Percentiles rank a stretch among this genome's conserved stretches.
These are phyloP conservation scores for Bolborhynchus lineola DNA, from an alignment of 2,113 vertebrate species.

Conservation along the genomic window DNA sequence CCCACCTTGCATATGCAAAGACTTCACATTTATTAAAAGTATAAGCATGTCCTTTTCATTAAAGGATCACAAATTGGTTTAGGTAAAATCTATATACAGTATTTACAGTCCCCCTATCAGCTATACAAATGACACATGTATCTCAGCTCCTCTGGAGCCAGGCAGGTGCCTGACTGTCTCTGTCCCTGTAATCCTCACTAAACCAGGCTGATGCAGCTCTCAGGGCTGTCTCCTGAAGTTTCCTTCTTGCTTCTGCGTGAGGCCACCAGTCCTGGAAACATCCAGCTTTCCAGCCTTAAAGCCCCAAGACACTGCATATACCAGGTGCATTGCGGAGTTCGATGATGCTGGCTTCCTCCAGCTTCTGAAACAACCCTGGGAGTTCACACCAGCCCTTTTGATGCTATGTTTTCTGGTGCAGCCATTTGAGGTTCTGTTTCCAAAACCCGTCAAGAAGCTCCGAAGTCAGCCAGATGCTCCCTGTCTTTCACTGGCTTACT, in stretches of 20 bases:
- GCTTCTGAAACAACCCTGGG: neutral
- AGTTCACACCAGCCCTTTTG: neutral
- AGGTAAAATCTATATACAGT: slow-evolving; percentile 44
- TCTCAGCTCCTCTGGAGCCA: neutral
- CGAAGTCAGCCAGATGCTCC: neutral
- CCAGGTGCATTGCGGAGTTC: neutral
- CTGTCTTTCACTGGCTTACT: neutral
- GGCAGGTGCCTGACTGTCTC: neutral
- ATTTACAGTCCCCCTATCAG: slow-evolving; percentile 48
- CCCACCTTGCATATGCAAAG: slow-evolving; percentile 42
- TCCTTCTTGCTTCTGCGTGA: neutral
- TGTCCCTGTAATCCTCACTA: neutral
- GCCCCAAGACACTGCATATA: neutral
- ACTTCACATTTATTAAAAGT: slow-evolving; percentile 46
- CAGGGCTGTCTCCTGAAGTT: neutral
- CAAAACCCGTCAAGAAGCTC: neutral
- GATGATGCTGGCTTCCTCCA: neutral
- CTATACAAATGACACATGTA: neutral
- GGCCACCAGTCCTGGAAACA: neutral
- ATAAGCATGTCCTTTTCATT: slow-evolving; percentile 4
- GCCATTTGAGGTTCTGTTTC: neutral
- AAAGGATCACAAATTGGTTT: slow-evolving; percentile 8
- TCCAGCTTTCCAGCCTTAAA: neutral
- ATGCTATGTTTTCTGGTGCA: neutral
- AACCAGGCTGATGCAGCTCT: neutral